Conservation (phyloP, 2,113 vertebrate species). For the Corvus cornix region DNA sequence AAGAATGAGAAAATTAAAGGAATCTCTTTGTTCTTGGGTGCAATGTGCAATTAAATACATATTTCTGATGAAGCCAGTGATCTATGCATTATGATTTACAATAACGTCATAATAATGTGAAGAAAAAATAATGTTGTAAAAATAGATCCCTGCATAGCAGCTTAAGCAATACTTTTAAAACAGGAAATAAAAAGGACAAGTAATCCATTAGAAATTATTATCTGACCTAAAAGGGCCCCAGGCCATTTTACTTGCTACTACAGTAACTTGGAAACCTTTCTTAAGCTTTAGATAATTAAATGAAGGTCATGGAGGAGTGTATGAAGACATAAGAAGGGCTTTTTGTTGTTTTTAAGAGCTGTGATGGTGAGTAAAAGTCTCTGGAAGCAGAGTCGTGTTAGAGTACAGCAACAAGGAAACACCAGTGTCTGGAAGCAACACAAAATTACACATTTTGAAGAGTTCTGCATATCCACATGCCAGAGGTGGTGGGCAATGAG, state of each 20-base stretch:
- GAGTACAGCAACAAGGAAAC: neutral
- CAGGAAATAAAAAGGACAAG: constrained; percentile 4
- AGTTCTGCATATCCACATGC: neutral
- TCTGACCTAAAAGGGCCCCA: neutral
- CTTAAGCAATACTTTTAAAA: neutral
- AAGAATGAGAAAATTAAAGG: constrained; percentile 20
- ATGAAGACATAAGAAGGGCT: neutral
- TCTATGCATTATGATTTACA: neutral
- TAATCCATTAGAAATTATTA: constrained; percentile 30
- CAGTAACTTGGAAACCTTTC: neutral
- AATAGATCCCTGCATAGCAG: neutral
- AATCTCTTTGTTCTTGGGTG: neutral
- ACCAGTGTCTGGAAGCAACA: neutral
- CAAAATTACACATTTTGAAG: neutral
- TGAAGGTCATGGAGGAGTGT: neutral
- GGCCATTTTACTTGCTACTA: neutral
- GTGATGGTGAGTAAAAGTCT: neutral
- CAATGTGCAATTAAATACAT: neutral
- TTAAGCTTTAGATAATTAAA: neutral
- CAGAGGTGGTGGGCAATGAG: neutral
- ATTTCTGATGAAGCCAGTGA: neutral
- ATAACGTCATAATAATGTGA: neutral
- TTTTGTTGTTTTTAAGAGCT: neutral
- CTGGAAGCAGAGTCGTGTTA: neutral
- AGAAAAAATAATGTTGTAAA: neutral